A percentile compares a stretch with the other conserved stretches of the same genome.
These are phyloP conservation scores for Drosophila bifasciata DNA, from an alignment of 1,140 invertebrate genomes.

Conservation along the genomic window DNA sequence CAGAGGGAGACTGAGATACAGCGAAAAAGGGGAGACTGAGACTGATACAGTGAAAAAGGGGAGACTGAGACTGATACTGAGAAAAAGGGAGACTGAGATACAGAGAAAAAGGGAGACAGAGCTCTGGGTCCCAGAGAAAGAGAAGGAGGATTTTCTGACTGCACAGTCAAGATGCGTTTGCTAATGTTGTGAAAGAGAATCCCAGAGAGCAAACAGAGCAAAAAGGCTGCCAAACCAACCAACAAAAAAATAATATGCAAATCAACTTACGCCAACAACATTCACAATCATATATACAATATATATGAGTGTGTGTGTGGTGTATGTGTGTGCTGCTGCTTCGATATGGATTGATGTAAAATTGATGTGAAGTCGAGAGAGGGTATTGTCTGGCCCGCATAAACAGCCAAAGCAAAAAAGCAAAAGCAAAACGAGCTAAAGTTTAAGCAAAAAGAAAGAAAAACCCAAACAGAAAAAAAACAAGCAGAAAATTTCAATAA, in stretches of 20 bases:
- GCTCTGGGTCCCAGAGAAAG: no score
- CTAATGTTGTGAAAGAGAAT: constrained; percentile 68
- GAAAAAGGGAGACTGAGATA: no score
- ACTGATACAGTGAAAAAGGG: no score
- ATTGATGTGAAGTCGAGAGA: constrained; percentile 71
- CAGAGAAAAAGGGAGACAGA: neutral
- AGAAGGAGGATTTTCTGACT: no score
- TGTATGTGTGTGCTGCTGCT: constrained; percentile 27
- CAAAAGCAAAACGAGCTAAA: constrained; percentile 31
- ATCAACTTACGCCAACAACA: constrained; percentile 54
- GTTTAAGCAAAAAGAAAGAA: constrained; percentile 5
- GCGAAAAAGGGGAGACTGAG: neutral
- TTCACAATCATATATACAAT: constrained; percentile 33
- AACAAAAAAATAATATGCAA: constrained; percentile 68
- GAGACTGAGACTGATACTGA: neutral
- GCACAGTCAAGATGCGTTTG: constrained; percentile 54
- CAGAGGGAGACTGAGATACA: no score
- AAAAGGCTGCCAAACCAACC: constrained; percentile 51
- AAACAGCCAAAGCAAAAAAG: constrained; percentile 59
- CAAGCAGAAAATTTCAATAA: constrained; percentile 79
- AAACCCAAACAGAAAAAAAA: constrained; percentile 29
- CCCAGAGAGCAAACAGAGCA: constrained; percentile 46
- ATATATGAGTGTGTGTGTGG: constrained; percentile 21
- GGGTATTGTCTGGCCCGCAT: constrained; percentile 80
- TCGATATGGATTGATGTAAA: constrained; percentile 77